These are phyloP conservation scores for Leucopternis melanops DNA, from an alignment of 2,113 vertebrate genomes.

Conservation along the genomic window DNA sequence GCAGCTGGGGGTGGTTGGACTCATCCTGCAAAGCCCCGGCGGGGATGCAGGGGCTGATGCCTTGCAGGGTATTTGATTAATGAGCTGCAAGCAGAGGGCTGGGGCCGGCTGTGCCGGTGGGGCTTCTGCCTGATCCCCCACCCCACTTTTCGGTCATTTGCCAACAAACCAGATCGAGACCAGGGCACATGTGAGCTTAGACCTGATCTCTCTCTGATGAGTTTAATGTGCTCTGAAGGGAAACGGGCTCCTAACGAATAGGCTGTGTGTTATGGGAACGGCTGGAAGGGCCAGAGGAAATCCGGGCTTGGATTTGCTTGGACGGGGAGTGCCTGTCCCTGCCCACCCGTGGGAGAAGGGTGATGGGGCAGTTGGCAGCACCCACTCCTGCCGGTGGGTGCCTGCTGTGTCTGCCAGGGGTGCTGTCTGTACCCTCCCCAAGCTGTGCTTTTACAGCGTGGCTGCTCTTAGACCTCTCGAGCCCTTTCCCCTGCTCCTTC, in stretches of 20 bases:
- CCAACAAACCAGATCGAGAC: accelerated
- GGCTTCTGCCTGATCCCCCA: background rate
- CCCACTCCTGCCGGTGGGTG: background rate
- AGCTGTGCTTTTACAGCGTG: accelerated
- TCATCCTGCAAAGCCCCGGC: background rate
- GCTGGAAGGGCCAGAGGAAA: background rate
- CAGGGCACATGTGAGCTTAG: background rate
- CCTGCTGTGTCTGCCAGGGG: background rate
- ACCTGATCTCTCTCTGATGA: background rate
- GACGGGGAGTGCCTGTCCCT: background rate
- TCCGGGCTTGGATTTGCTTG: background rate
- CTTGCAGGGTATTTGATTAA: background rate
- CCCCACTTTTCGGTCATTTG: accelerated
- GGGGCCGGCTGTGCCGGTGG: background rate
- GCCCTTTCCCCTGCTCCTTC: background rate
- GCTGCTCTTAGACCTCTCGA: background rate
- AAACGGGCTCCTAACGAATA: background rate
- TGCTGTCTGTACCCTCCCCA: background rate
- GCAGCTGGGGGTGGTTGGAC: background rate
- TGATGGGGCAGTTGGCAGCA: background rate
- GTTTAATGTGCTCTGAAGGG: background rate
- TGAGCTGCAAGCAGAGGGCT: background rate
- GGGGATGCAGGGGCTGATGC: background rate
- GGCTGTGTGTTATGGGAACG: background rate
- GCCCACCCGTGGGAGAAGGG: background rate